Percentiles rank a stretch among this genome's conserved stretches.
phyloP scores from a whole-genome alignment of 1,140 invertebrate genomes.

The Stegodyphus dumicola region DNA sequence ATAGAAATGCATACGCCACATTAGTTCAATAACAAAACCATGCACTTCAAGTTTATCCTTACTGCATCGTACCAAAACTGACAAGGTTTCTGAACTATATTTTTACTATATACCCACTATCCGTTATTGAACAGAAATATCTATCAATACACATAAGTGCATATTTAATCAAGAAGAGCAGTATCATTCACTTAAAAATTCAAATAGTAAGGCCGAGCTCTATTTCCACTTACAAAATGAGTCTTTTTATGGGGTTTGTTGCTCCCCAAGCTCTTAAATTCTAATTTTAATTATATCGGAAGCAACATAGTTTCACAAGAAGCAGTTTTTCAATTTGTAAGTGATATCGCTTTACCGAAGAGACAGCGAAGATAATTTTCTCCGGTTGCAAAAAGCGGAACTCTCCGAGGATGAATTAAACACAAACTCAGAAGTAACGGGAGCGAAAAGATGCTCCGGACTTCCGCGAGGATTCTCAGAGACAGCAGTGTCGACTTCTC shows the following conservation, averaged over 20 bases:
- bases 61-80: too few relatives aligned
- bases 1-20: too few relatives aligned
- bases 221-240: not conserved
- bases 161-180: too few relatives aligned
- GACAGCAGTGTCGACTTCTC: constrained; percentile 33
- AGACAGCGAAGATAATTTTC: not conserved
- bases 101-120: too few relatives aligned
- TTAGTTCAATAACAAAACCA: too few relatives aligned
- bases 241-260: not conserved
- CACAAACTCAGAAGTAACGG: constrained; percentile 2
- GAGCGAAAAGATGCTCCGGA: constrained; percentile 44
- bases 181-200: too few relatives aligned
- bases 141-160: too few relatives aligned
- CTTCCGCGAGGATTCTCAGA: constrained; percentile 49
- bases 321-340: not conserved
- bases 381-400: not conserved
- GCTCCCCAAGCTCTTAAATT: not conserved
- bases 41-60: too few relatives aligned
- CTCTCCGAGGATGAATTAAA: constrained; percentile 18
- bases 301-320: not conserved
- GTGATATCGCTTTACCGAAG: not conserved
- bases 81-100: too few relatives aligned
- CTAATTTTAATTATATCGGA: not conserved
- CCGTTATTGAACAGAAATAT: too few relatives aligned
- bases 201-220: too few relatives aligned